Evolutionary conservation across 2,113 vertebrate species (phyloP), one percentile per base, ranked within the genome.

Genomic region (Micromys minutus): DNA sequence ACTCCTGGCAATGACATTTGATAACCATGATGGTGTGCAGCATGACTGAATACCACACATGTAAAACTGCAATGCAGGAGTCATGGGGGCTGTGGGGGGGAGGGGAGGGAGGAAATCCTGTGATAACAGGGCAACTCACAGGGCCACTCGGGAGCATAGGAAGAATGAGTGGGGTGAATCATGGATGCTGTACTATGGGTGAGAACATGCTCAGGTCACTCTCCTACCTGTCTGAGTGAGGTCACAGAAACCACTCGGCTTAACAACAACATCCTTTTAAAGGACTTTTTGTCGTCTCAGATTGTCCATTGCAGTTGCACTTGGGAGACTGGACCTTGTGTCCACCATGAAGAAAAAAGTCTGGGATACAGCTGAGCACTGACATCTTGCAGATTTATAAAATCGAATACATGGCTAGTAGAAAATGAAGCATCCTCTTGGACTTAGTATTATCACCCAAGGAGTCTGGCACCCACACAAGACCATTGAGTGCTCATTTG

Each of bases 201-300:
- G 13, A 29, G 17, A 45, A 26, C 36, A 69, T 52, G 26, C 8
- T 5, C 0, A 21, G 71, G 9, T 17, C 74, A 36, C 45, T 94
- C 59, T 72, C n/a, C 22, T 7, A 1, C 10, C 74, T n/a, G 0
- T 76, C 45, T 17, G 3, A 31, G 8, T 85, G 83, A 91, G 36
- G 55, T 87, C 96, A 87, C 55, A 96, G 63, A 93, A 92, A 94
- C 52, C 76, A 59, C 90, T 45, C 34, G 10, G 45, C 79, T 45
- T 36, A 91, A 77, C 50, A 80, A 31, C 50, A 57, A n/a, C 26
- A 47, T 87, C 29, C 61, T 79, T 72, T 75, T 21, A 4, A 55
- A 67, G 22, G 16, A 21, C 42, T 21, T 63, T 81, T 36, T 39
- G 31, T 93, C 31, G 77, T 91, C 81, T 93, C 59, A 10, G n/a